Evolutionary conservation across 2,888 invertebrate species (phyloP), one percentile per base, ranked within the genome.

Genomic region (Itoplectis maculator): DNA sequence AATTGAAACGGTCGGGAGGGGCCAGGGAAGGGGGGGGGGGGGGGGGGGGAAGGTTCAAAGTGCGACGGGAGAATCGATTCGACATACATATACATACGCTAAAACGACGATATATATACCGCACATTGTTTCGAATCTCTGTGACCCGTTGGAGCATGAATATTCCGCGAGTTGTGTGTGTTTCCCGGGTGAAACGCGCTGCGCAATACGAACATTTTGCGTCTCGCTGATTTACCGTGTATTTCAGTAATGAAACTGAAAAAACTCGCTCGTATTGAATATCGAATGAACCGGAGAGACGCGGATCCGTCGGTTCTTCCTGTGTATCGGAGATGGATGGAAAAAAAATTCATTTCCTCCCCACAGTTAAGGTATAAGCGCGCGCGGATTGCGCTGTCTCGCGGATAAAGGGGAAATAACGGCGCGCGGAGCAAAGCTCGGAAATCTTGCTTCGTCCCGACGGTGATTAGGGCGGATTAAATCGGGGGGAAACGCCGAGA

Each of bases 391-490:
- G 15, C 42, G 63, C 4, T n/a, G n/a, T 65, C 13, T 65, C 23
- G 11, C 23, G 23, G 8, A 65, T 23, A 20, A 18, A 61, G 23
- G 61, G 5, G 9, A n/a, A 42, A 5, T 8, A 40, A 61, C 65
- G 13, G n/a, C 13, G 45, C 23, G 45, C n/a, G 20, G 20, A 45
- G 45, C 42, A 42, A 45, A 42, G 42, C 23, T 45, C 65, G 0
- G 42, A 20, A 45, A 65, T 23, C 15, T 65, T 23, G 65, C 65
- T 65, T 23, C 45, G 45, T 65, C 20, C 23, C 9, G 35, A 54
- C 42, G 5, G 23, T 45, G 65, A 65, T 45, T 65, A 65, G 45
- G 20, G 6, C n/a, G 65, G 65, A 65, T 65, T 65, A 65, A 65
- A 40, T 4, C 15, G 20, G 54, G 42, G 63, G 11, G 4, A 63